A percentile compares a stretch with the other conserved stretches of the same genome.
Conservation (phyloP, 2,888 invertebrate genomes). For the Drosophila quinaria region DNA sequence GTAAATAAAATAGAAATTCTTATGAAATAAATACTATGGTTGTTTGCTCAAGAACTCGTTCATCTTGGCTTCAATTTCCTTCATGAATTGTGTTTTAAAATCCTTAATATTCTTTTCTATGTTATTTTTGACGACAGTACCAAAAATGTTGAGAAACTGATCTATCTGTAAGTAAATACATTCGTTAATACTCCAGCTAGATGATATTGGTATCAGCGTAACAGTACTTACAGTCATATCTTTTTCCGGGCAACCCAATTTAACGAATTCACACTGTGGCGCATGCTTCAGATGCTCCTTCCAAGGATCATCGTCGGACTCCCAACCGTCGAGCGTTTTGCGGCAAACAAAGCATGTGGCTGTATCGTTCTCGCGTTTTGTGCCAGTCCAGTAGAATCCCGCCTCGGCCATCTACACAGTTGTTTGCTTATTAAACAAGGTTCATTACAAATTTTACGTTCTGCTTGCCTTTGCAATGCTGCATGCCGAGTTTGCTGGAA, state of each 20-base stretch:
- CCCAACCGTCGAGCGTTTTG: slow-evolving; percentile 96
- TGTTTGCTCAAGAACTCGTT: slow-evolving; percentile 46
- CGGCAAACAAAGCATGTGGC: slow-evolving; percentile 93
- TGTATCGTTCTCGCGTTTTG: slow-evolving; percentile 89
- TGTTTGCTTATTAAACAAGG: not conserved
- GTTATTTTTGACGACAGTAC: slow-evolving; percentile 86
- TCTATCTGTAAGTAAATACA: slow-evolving; percentile 84
- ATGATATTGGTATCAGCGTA: not conserved
- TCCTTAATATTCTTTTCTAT: slow-evolving; percentile 83
- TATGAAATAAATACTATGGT: slow-evolving; percentile 19
- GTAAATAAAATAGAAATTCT: slow-evolving; percentile 5
- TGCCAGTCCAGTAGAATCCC: slow-evolving; percentile 92
- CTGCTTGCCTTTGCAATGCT: slow-evolving; percentile 87
- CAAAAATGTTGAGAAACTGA: slow-evolving; percentile 86
- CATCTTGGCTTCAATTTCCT: slow-evolving; percentile 56
- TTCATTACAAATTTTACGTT: not conserved
- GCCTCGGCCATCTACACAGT: slow-evolving; percentile 91
- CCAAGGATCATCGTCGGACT: slow-evolving; percentile 93
- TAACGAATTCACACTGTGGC: slow-evolving; percentile 90
- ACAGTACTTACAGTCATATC: slow-evolving; percentile 86
- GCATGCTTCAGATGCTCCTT: slow-evolving; percentile 91
- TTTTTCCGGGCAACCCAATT: slow-evolving; percentile 88
- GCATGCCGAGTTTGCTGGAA: slow-evolving; percentile 88
- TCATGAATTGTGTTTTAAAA: slow-evolving; percentile 79
- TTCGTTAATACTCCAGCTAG: not conserved